Base-by-base conservation (phyloP, 2,888 invertebrate genomes). In the Caenorhabditis macrosperma region DNA sequence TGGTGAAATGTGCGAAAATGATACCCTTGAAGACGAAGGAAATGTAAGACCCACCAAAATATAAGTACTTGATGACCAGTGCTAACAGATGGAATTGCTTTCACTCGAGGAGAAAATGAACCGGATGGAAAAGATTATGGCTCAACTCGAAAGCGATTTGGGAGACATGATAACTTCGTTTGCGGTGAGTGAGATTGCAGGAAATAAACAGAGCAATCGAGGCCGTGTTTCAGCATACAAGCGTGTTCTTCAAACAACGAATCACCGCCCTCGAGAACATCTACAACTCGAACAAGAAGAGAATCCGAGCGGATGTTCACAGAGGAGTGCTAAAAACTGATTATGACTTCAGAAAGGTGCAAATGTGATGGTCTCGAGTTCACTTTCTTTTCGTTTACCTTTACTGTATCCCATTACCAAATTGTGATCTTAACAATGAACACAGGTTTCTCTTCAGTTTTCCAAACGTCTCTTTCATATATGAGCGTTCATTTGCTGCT, bases 251-350 rank as follows among this genome's bases (percentile, higher is more conserved):
- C 30, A 85, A 85, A 46, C 71, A 84, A 28, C 69, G 85, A 22
- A 67, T 85, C 5, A 85, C 85, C 0, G 44, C 71, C 3, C 17
- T 85, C 35, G 85, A 85, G 33, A 66, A 76, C 10, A 69, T 44
- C 15, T 82, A 55, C 79, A 78, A 72, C 26, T 46, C 48, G 26
- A 84, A 82, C 61, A 61, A 74, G 26, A 68, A 68, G 22, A 55
- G 57, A n/a, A 83, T 83, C 30, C 60, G 78, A 9, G 17, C 41
- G 7, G 81, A 81, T 57, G 54, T 74, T 12, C 59, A 50, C 20
- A 59, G 48, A n/a, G 59, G 74, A 26, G 24, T 41, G 28, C 20
- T 74, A 41, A 7, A 15, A 20, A 74, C 74, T 17, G 64, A 59
- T 22, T 74, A 74, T 24, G 54, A 46, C 26, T n/a, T n/a, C n/a